Evolutionary conservation across 2,797 vertebrate genomes (phyloP).

Genomic region (Threskiornis aethiopicus): DNA sequence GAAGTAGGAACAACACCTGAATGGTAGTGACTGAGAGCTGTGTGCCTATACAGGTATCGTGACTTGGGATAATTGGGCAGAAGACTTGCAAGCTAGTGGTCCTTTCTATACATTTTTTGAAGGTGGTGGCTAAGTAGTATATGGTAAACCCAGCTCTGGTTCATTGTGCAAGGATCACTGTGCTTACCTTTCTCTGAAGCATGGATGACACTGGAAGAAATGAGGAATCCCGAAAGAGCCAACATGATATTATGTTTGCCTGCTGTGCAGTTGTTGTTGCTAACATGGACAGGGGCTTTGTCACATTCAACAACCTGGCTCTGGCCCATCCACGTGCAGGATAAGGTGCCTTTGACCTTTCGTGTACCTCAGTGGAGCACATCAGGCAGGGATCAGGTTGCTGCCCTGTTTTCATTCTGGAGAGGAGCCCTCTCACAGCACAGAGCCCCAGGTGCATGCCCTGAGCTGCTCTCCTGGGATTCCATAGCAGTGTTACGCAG

Average conservation of each 20-base stretch:
- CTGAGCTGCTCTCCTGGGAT: neutral
- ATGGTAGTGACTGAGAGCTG: neutral
- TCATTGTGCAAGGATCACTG: neutral
- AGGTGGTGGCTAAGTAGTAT: neutral
- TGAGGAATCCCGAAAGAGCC: neutral
- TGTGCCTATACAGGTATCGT: neutral
- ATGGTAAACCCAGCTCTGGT: neutral
- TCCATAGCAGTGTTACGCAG: neutral
- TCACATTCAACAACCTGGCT: neutral
- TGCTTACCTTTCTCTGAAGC: neutral
- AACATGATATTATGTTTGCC: neutral
- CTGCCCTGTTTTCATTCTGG: neutral
- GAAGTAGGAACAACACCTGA: neutral
- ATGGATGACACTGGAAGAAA: neutral
- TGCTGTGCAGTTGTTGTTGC: neutral
- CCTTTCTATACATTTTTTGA: neutral
- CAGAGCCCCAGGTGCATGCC: neutral
- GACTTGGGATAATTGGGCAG: neutral
- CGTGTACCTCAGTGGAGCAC: neutral
- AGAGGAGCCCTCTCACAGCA: neutral
- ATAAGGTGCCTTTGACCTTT: neutral
- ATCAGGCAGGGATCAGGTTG: neutral
- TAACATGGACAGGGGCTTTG: neutral
- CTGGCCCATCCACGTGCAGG: neutral
- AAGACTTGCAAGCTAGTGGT: neutral